These are phyloP conservation scores for Channa maculata DNA, from an alignment of 2,113 vertebrate species.

Conservation along the genomic window DNA sequence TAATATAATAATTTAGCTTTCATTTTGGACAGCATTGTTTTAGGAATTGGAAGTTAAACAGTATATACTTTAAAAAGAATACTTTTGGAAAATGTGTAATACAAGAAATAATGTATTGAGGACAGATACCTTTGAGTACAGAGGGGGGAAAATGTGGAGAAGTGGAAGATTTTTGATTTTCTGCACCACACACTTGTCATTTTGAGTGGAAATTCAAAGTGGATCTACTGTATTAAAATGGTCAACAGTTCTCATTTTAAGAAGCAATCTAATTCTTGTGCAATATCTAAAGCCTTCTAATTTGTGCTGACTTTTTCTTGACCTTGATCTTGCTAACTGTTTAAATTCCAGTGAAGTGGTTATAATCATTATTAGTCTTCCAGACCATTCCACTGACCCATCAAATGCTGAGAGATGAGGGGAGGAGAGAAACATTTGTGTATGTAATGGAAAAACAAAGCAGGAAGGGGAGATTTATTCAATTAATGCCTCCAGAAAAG, in stretches of 20 bases:
- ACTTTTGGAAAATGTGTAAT: too few species aligned
- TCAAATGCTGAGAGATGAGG: neutral
- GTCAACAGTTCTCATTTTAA: conserved; percentile 2
- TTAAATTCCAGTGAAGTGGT: neutral
- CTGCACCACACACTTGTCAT: too few species aligned
- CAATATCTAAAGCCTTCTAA: too few species aligned
- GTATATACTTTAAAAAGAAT: too few species aligned
- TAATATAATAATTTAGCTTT: too few species aligned
- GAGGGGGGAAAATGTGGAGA: too few species aligned
- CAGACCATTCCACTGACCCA: neutral
- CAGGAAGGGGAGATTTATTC: neutral
- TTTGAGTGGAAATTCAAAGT: neutral
- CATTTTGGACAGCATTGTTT: too few species aligned
- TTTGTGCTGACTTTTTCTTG: neutral
- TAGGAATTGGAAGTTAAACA: too few species aligned
- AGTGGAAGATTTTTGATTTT: too few species aligned
- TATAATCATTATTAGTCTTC: neutral
- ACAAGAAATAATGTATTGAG: too few species aligned
- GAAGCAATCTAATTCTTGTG: too few species aligned
- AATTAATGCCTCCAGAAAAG: neutral
- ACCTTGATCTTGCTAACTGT: neutral
- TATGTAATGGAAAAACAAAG: neutral
- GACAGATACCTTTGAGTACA: too few species aligned
- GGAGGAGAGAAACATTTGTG: neutral
- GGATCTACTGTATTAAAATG: neutral